Evolutionary conservation across 2,888 invertebrate species (phyloP).

Genomic region (Ametastegia equiseti): DNA sequence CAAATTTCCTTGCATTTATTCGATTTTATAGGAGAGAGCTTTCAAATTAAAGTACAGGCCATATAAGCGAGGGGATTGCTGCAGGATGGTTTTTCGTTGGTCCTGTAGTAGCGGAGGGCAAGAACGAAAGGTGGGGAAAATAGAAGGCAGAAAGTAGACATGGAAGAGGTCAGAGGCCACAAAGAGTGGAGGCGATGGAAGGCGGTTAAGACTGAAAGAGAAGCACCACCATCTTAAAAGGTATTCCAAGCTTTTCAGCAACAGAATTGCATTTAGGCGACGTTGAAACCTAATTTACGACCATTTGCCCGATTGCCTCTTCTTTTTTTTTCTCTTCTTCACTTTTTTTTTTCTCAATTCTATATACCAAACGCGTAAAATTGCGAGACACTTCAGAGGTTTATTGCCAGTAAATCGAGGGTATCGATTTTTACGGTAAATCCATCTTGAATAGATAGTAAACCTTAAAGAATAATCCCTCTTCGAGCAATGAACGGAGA

Average conservation of each 20-base stretch:
- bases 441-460: not conserved
- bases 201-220: not conserved
- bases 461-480: not conserved
- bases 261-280: constrained; percentile 35
- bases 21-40: constrained; percentile 42
- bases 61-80: constrained; percentile 3
- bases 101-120: not conserved
- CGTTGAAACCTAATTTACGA: constrained; percentile 47
- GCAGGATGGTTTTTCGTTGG: not conserved
- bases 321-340: not conserved
- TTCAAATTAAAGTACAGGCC: constrained; percentile 33
- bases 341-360: not conserved
- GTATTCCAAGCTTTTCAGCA: constrained; percentile 41
- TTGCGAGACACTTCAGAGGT: constrained; percentile 20
- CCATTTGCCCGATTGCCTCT: constrained; percentile 48
- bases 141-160: constrained; percentile 38
- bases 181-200: constrained; percentile 5
- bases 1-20: constrained; percentile 25
- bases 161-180: constrained; percentile 25
- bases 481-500: not conserved
- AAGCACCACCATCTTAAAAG: constrained; percentile 40
- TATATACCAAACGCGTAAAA: constrained; percentile 15
- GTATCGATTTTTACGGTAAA: constrained; percentile 27
- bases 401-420: constrained; percentile 26
- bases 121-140: constrained; percentile 2